These are phyloP conservation scores for Synaphobranchus kaupii DNA, from an alignment of 2,797 vertebrate genomes.

Conservation along the genomic window DNA sequence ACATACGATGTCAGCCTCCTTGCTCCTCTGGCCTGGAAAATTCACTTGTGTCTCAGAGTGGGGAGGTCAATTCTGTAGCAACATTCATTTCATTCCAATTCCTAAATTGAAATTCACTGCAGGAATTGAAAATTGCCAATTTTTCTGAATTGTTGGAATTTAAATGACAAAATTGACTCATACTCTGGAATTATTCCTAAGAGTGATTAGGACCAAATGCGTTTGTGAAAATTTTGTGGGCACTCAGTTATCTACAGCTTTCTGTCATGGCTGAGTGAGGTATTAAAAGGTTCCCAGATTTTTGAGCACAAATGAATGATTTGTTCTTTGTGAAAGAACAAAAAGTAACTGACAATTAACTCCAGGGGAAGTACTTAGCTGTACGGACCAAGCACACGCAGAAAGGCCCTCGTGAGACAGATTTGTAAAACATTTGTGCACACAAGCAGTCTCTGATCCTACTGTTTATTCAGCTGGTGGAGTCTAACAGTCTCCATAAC, in stretches of 20 bases:
- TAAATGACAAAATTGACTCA: not conserved
- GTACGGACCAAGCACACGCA: not conserved
- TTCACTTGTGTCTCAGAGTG: not conserved
- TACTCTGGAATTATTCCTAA: not conserved
- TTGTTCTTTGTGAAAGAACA: not conserved
- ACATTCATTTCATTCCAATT: not conserved
- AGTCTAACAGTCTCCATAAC: not conserved
- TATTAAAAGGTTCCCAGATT: not conserved
- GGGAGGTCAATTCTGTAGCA: not conserved
- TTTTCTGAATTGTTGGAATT: not conserved
- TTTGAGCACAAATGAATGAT: not conserved
- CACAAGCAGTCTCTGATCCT: not conserved
- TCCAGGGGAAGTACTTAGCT: not conserved
- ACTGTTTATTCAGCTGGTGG: conserved; percentile 14
- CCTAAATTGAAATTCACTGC: not conserved
- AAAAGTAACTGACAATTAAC: not conserved
- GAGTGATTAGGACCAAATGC: not conserved
- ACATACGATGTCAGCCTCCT: not conserved
- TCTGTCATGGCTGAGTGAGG: not conserved
- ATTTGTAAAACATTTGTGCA: conserved; percentile 19
- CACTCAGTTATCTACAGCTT: not conserved
- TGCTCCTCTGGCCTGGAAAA: not conserved
- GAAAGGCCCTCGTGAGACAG: not conserved
- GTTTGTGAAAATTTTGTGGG: not conserved
- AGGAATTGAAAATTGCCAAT: not conserved